These are phyloP conservation scores for Vanessa tameamea DNA, from an alignment of 1,140 invertebrate species.

Conservation along the genomic window DNA sequence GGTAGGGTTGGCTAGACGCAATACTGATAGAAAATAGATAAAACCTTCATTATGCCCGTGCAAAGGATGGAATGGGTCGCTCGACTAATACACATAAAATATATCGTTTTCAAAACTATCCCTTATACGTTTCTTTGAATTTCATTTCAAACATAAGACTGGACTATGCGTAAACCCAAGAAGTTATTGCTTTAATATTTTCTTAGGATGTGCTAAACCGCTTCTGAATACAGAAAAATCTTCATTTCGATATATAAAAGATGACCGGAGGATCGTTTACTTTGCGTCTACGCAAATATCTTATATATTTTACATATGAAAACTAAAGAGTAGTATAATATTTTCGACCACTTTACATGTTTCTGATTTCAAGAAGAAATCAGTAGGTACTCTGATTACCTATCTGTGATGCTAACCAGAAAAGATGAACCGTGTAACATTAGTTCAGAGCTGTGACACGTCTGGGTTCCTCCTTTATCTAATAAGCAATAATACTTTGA, in stretches of 20 bases:
- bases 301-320: slow-evolving; percentile 15
- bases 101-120: not conserved
- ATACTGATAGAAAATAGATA: no score
- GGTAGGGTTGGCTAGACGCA: no score
- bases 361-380: not conserved
- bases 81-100: not conserved
- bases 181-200: slow-evolving; percentile 40
- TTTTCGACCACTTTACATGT: not conserved
- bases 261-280: slow-evolving; percentile 38
- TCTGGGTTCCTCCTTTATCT: no score
- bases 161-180: slow-evolving; percentile 15
- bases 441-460: no score
- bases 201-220: slow-evolving; percentile 39
- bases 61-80: no score
- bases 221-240: slow-evolving; percentile 39
- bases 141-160: not conserved
- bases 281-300: slow-evolving; percentile 20
- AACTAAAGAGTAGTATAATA: not conserved
- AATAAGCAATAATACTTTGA: no score
- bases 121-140: not conserved
- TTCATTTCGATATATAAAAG: slow-evolving; percentile 39
- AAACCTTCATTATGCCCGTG: no score
- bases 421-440: no score
- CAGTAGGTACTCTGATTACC: no score
- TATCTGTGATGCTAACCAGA: no score